phyloP scores from a whole-genome alignment of 2,888 invertebrate species.

The Coelogynopora nodosa region DNA sequence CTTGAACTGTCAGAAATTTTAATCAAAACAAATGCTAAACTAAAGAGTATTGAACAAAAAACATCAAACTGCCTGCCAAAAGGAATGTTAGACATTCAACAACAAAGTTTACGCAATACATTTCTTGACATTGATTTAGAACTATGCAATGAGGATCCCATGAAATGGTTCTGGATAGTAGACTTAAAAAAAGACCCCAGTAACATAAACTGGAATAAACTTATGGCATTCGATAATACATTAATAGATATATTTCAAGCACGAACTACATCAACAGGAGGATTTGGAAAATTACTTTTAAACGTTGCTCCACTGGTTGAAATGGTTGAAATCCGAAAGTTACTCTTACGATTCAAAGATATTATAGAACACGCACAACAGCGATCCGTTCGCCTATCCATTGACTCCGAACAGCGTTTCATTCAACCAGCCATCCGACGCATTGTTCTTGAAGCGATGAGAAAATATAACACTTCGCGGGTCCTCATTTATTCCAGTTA shows the following conservation, averaged over 20 bases:
- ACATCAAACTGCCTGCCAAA: neutral
- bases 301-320: neutral
- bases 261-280: neutral
- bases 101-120: neutral
- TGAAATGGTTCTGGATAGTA: neutral
- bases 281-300: neutral
- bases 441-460: neutral
- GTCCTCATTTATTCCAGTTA: neutral
- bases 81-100: neutral
- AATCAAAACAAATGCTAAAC: neutral
- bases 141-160: neutral
- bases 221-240: neutral
- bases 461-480: neutral
- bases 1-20: neutral
- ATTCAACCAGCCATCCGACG: neutral
- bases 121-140: neutral
- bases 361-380: neutral
- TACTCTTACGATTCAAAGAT: neutral
- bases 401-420: neutral
- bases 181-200: neutral
- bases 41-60: neutral
- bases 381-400: neutral
- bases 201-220: neutral
- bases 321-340: neutral
- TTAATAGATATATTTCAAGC: neutral